phyloP scores from a whole-genome alignment of 2,888 invertebrate species.

The Calliscelio sp. region DNA sequence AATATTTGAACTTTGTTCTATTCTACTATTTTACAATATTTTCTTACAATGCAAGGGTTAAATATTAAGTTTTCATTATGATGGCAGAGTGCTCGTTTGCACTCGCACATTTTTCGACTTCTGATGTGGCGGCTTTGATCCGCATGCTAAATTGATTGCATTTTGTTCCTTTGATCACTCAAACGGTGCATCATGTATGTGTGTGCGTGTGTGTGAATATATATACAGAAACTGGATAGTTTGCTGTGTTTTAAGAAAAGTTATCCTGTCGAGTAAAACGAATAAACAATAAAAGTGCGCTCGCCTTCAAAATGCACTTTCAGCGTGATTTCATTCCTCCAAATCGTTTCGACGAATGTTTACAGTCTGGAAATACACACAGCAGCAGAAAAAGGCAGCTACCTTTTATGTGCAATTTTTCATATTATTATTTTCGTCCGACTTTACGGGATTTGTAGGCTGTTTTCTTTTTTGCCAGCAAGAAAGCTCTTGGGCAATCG shows the following conservation, averaged over 20 bases:
- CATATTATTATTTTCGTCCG: no score
- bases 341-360: no score
- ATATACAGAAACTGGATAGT: conserved; percentile 23
- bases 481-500: conserved; percentile 21
- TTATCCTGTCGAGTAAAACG: background rate
- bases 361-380: no score
- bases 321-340: background rate
- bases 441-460: no score
- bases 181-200: conserved; percentile 49
- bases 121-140: conserved; percentile 61
- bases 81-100: conserved; percentile 37
- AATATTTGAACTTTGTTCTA: no score
- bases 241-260: conserved; percentile 27
- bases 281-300: background rate
- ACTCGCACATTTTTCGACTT: conserved; percentile 33
- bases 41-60: no score
- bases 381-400: no score
- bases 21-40: no score
- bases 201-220: no score
- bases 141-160: conserved; percentile 48
- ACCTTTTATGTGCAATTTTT: no score
- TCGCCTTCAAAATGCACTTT: background rate
- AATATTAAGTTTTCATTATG: conserved; percentile 43
- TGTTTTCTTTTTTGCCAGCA: no score
- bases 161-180: conserved; percentile 65